A percentile compares a stretch with the other conserved stretches of the same genome.
Conservation (phyloP, 1,140 invertebrate genomes). For the Cyrtorhinus lividipennis region DNA sequence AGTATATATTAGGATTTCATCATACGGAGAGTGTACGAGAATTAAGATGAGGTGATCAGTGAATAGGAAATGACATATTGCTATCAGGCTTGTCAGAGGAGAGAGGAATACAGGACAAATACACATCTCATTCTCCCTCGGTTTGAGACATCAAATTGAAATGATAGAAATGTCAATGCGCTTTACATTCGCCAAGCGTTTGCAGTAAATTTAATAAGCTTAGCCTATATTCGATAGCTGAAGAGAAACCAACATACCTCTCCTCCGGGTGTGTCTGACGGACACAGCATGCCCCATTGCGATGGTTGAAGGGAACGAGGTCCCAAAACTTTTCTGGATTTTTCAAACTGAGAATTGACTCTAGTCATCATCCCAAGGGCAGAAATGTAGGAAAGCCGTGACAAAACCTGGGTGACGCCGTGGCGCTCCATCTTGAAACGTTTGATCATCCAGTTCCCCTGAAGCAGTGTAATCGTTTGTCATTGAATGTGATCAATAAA, state of each 20-base stretch:
- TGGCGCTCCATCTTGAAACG: slow-evolving; percentile 97
- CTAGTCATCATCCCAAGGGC: slow-evolving; percentile 97
- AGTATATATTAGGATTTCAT: too few relatives aligned
- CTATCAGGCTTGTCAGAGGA: too few relatives aligned
- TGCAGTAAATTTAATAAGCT: not conserved
- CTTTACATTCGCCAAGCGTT: too few relatives aligned
- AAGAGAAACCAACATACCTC: slow-evolving; percentile 51
- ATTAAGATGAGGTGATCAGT: too few relatives aligned
- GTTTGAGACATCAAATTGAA: not conserved
- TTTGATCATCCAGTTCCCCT: slow-evolving; percentile 98
- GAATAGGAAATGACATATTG: too few relatives aligned
- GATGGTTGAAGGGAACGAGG: slow-evolving; percentile 92
- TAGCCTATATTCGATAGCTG: not conserved
- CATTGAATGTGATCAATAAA: not conserved
- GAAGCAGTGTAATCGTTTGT: slow-evolving; percentile 17
- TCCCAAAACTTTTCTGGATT: slow-evolving; percentile 95
- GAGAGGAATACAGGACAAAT: too few relatives aligned
- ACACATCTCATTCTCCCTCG: not conserved
- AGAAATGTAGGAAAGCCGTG: slow-evolving; percentile 94
- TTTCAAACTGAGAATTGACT: slow-evolving; percentile 98
- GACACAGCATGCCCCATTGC: slow-evolving; percentile 98
- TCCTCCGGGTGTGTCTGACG: slow-evolving; percentile 97
- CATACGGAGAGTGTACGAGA: too few relatives aligned
- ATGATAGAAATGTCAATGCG: not conserved
- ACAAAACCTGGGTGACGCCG: slow-evolving; percentile 95